phyloP scores from a whole-genome alignment of 2,888 invertebrate species.

The Drosophila recens region DNA sequence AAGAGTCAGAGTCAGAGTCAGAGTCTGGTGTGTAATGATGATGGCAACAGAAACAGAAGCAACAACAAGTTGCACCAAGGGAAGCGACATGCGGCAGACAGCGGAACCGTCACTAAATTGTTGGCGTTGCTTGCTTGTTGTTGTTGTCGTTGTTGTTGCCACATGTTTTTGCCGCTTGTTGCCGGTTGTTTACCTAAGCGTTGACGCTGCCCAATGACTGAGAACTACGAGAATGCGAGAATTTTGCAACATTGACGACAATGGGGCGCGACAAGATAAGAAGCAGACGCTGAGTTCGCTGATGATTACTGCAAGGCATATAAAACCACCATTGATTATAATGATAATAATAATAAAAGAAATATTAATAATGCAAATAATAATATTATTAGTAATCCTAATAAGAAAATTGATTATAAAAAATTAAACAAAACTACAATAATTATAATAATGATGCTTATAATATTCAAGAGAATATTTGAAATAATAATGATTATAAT shows the following conservation, averaged over 20 bases:
- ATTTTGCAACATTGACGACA: conserved; percentile 38
- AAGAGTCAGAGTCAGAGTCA: conserved; percentile 47
- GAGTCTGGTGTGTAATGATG: conserved; percentile 49
- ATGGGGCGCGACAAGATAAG: conserved; percentile 59
- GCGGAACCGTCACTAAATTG: conserved; percentile 69
- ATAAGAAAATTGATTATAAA: not conserved
- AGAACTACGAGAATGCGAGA: conserved; percentile 39
- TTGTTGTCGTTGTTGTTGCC: conserved; percentile 7
- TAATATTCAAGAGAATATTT: too few relatives aligned
- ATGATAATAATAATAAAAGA: not conserved
- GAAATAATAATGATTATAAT: too few relatives aligned
- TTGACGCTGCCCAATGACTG: conserved; percentile 45
- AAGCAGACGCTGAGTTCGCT: conserved; percentile 26
- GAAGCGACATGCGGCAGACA: conserved; percentile 51
- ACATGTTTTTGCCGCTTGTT: conserved; percentile 18
- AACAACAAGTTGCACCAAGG: conserved; percentile 22
- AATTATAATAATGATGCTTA: too few relatives aligned
- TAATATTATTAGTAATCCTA: conserved; percentile 2
- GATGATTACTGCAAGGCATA: conserved; percentile 42
- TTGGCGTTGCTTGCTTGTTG: conserved; percentile 20
- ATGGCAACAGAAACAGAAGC: conserved; percentile 29
- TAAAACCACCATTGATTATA: conserved; percentile 3
- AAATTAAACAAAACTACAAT: too few relatives aligned
- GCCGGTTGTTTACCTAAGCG: conserved; percentile 53
- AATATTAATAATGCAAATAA: conserved; percentile 17